Evolutionary conservation across 2,888 invertebrate species (phyloP), one percentile per base, ranked within the genome.

Genomic region (Halictus quadricinctus): DNA sequence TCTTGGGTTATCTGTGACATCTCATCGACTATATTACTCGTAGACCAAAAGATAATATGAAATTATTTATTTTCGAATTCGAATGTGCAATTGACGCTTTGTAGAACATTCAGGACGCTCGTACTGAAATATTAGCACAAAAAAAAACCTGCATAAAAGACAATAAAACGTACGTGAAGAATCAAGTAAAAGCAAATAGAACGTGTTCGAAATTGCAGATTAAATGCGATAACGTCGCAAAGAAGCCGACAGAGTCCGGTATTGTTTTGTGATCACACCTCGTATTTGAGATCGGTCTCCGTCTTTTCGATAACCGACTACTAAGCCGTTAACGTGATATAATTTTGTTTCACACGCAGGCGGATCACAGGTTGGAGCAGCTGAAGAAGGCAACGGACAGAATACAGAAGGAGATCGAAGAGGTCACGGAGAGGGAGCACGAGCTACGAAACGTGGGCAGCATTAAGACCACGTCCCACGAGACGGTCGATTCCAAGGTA

Each of bases 351-450:
- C 91, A 92, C 92, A 95, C 95, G 74, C 95, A 96, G 95, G 95
- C 95, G 89, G 94, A 95, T 92, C 95, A 96, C 94, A 96, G 96
- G 95, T 96, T 97, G 93, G 96, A 97, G 95, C 97, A 97, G 88
- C 95, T 97, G 92, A 96, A 96, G 92, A 93, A 88, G 86, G 95
- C 95, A 25, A 95, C 95, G 41, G 95, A 95, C 88, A 96, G 98
- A 94, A 98, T 98, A 94, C 98, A 98, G 95, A 96, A 97, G 93
- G 98, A 98, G 96, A 98, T 98, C 92, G 97, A 97, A 92, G 97
- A 98, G 95, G 98, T 97, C 84, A 97, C 97, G 79, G 97, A 97
- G 92, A 96, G 98, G 88, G 98, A 98, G 95, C 96, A 97, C 92
- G 98, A 98, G 93, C 96, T 98, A 90, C 96, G 96, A 90, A 96